Evolutionary conservation across 2,113 vertebrate species (phyloP).

Genomic region (Pelodiscus sinensis): DNA sequence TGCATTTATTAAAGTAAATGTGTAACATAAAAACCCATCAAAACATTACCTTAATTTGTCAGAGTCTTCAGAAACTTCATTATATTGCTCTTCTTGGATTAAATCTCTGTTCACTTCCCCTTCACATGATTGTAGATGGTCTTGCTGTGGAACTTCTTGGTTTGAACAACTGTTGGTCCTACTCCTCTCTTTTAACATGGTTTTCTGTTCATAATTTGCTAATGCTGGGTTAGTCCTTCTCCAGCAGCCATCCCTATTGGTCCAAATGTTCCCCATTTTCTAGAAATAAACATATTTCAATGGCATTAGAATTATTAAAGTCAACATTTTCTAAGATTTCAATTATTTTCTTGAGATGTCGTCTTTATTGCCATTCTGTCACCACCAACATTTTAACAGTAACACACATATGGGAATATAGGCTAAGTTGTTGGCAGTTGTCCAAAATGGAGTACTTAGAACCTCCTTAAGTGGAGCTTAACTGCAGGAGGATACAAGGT

Average conservation of each 20-base stretch:
- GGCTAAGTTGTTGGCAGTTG: not conserved
- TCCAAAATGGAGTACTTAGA: not conserved
- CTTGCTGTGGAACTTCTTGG: not conserved
- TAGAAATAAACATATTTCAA: not conserved
- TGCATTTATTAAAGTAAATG: not conserved
- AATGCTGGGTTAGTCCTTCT: not conserved
- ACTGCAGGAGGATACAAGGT: not conserved
- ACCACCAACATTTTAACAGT: not conserved
- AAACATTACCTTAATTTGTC: not conserved
- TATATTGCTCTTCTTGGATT: not conserved
- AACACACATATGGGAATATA: not conserved
- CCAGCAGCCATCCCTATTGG: not conserved
- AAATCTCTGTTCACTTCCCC: not conserved
- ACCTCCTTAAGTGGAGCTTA: not conserved
- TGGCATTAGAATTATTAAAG: not conserved
- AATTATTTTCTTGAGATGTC: not conserved
- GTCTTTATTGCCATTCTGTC: not conserved
- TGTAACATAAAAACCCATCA: not conserved
- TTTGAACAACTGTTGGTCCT: not conserved
- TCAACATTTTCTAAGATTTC: not conserved
- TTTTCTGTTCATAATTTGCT: not conserved
- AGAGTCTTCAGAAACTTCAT: not conserved
- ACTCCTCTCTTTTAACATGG: not conserved
- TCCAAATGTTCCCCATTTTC: fast-evolving
- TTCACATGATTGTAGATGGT: not conserved